Conservation (phyloP, 2,797 vertebrate genomes). For the Sylvilagus floridanus region DNA sequence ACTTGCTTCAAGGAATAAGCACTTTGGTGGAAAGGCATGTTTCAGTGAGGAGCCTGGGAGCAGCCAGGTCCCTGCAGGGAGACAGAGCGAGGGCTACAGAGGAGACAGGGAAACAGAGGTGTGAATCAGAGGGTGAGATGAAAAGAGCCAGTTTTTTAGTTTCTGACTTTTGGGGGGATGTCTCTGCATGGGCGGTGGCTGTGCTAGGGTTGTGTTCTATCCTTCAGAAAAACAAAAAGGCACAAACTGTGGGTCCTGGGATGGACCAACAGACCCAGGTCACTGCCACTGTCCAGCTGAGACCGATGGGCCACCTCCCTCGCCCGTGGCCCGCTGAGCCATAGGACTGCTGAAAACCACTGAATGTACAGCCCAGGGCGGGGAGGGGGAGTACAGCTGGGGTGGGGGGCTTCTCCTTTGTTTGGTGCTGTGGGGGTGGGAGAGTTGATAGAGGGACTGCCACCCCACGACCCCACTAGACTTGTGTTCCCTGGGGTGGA, state of each 20-base stretch:
- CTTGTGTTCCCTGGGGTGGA: slow-evolving; percentile 72
- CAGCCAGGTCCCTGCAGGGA: slow-evolving; percentile 78
- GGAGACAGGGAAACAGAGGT: slow-evolving; percentile 75
- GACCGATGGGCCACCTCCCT: slow-evolving; percentile 81
- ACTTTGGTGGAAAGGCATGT: slow-evolving; percentile 90
- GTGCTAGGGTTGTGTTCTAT: slow-evolving; percentile 72
- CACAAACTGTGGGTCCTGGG: slow-evolving; percentile 80
- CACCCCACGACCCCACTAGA: slow-evolving; percentile 66
- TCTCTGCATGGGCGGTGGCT: slow-evolving; percentile 82
- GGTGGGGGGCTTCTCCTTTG: slow-evolving; percentile 80
- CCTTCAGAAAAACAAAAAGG: slow-evolving; percentile 70
- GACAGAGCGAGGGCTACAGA: slow-evolving; percentile 72
- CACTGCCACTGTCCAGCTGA: slow-evolving; percentile 85
- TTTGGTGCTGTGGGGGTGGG: slow-evolving; percentile 83
- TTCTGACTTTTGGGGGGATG: slow-evolving; percentile 76
- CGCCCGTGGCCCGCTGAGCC: slow-evolving; percentile 84
- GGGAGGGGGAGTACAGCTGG: slow-evolving; percentile 80
- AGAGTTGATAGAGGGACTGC: slow-evolving; percentile 72
- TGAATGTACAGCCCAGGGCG: slow-evolving; percentile 88
- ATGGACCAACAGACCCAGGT: slow-evolving; percentile 75
- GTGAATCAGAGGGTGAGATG: slow-evolving; percentile 67
- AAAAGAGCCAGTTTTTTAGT: slow-evolving; percentile 83
- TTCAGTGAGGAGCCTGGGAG: slow-evolving; percentile 74
- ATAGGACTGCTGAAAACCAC: slow-evolving; percentile 88
- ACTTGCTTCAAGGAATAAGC: slow-evolving; percentile 93